Percentiles rank a stretch among this genome's conserved stretches.
These are phyloP conservation scores for Drosophila mayaguana DNA, from an alignment of 2,888 invertebrate species.

Conservation along the genomic window DNA sequence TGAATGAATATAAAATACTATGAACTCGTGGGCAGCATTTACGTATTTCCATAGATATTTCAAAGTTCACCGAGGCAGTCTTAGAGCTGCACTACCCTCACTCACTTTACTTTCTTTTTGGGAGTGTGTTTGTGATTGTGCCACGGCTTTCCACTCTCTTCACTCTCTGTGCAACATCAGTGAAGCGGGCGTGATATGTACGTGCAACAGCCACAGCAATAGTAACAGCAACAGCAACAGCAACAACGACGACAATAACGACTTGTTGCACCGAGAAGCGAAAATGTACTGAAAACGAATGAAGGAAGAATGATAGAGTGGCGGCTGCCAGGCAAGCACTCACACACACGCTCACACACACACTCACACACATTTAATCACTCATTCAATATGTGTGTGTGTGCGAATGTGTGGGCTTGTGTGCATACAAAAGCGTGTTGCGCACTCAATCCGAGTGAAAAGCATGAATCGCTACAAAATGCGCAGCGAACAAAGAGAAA, in stretches of 20 bases:
- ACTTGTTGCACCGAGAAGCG: conserved; percentile 76
- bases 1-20: conserved; percentile 57
- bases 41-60: conserved; percentile 22
- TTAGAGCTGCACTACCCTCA: conserved; percentile 43
- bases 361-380: conserved; percentile 5
- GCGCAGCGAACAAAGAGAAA: conserved; percentile 47
- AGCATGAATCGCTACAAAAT: conserved; percentile 7
- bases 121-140: conserved; percentile 25
- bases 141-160: conserved; percentile 20
- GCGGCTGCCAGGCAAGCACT: conserved; percentile 23
- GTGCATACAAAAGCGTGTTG: conserved; percentile 36
- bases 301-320: conserved; percentile 68
- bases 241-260: conserved; percentile 43
- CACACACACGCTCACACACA: conserved; percentile 1
- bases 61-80: conserved; percentile 21
- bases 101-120: conserved; percentile 72
- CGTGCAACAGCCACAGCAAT: not conserved
- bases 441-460: conserved; percentile 28
- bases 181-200: conserved; percentile 28
- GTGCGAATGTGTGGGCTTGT: conserved; percentile 7
- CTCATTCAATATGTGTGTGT: not conserved
- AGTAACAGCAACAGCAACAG: not conserved
- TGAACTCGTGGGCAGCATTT: not conserved
- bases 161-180: conserved; percentile 34
- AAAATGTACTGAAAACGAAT: conserved; percentile 67